Percentiles rank a stretch among this genome's conserved stretches.
phyloP scores from a whole-genome alignment of 92 coral and sea anemone species.

The Epizoanthus fatuus region DNA sequence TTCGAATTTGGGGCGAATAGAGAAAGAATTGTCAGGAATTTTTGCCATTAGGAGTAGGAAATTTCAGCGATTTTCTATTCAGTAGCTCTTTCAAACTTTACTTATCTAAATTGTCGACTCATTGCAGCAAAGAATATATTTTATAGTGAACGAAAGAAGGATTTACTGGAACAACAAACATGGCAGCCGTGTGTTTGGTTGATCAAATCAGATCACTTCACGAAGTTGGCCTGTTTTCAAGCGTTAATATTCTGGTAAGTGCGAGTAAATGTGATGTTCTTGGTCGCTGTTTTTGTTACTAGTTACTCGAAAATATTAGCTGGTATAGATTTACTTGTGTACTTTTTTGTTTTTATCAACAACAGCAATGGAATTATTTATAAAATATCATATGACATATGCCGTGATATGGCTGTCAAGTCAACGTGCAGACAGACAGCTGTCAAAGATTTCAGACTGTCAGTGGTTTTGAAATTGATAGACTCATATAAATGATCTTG shows the following conservation, averaged over 20 bases:
- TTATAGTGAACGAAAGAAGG: neutral
- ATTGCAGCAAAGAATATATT: neutral
- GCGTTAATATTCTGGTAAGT: constrained; percentile 83
- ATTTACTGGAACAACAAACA: constrained; percentile 13
- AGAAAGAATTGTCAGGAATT: neutral
- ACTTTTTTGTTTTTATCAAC: no score
- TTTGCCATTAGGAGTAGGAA: no score
- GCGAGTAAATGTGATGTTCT: neutral
- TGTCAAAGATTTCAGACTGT: no score
- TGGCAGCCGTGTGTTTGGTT: constrained; percentile 63
- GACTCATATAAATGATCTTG: no score
- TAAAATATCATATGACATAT: no score
- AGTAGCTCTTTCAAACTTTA: neutral
- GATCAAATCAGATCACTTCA: constrained; percentile 93
- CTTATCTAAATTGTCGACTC: neutral
- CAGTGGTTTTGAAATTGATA: no score
- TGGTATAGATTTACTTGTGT: no score
- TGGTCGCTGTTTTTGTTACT: neutral
- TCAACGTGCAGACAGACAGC: no score
- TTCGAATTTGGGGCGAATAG: neutral
- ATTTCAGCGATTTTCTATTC: neutral
- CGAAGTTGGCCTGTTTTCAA: constrained; percentile 89
- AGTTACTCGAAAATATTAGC: neutral
- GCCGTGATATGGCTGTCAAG: no score
- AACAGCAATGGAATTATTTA: no score